Evolutionary conservation across 2,888 invertebrate genomes (phyloP).

Genomic region (Melinaea marsaeus): DNA sequence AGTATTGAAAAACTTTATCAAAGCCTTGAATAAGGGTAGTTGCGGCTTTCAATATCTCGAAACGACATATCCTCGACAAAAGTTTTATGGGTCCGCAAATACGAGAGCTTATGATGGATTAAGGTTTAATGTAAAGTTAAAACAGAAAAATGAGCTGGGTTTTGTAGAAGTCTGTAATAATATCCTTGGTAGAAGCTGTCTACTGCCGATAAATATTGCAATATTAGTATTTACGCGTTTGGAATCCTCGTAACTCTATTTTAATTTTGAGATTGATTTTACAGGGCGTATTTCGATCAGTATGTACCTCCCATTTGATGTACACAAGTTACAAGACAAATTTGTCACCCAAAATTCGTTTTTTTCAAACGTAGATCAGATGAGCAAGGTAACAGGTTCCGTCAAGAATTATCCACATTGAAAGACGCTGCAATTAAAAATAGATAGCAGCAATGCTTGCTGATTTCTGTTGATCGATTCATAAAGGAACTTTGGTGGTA

Average conservation of each 20-base stretch:
- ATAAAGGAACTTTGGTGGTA: conserved; percentile 22
- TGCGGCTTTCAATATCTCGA: conserved; percentile 6
- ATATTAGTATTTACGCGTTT: conserved; percentile 15
- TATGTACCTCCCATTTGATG: too few species aligned
- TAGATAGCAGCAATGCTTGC: conserved; percentile 25
- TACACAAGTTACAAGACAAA: too few species aligned
- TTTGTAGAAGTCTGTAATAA: neutral
- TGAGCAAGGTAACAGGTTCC: conserved; percentile 49
- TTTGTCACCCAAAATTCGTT: conserved; percentile 31
- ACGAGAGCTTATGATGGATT: conserved; percentile 6
- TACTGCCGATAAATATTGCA: conserved; percentile 14
- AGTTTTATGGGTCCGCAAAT: conserved; percentile 8
- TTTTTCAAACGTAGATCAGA: conserved; percentile 46
- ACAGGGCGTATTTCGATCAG: too few species aligned
- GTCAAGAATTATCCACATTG: conserved; percentile 41
- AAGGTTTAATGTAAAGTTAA: conserved; percentile 12
- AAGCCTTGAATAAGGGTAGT: conserved; percentile 1
- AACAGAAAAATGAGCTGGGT: conserved; percentile 5
- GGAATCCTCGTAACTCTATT: neutral
- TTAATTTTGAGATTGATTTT: too few species aligned
- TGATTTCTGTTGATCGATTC: conserved; percentile 25
- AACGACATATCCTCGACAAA: conserved; percentile 9
- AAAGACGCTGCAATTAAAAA: conserved; percentile 23
- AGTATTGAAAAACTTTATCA: conserved; percentile 17
- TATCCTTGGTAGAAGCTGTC: conserved; percentile 9